These are phyloP conservation scores for Rhopilema esculentum DNA, from an alignment of 30 jellyfish, hydroid and myxozoan genomes.

Conservation along the genomic window DNA sequence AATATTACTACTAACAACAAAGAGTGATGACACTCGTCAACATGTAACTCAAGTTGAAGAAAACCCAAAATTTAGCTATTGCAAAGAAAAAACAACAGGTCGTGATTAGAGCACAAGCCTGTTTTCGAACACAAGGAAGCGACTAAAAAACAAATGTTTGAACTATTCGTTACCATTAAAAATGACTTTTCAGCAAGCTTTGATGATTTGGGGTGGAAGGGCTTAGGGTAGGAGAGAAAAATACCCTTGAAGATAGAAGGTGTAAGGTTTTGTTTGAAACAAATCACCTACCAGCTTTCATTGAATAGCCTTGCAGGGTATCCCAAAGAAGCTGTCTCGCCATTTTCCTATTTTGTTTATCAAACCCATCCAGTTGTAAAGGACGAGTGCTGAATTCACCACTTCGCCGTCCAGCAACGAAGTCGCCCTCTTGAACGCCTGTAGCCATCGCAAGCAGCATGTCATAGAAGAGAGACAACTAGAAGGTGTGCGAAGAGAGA, in stretches of 20 bases:
- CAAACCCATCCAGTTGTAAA: conserved; percentile 74
- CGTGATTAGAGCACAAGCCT: too few species aligned
- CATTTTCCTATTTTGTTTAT: conserved; percentile 57
- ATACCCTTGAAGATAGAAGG: neutral
- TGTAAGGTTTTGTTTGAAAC: neutral
- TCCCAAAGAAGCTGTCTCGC: conserved; percentile 90
- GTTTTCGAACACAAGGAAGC: too few species aligned
- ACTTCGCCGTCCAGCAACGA: conserved; percentile 90
- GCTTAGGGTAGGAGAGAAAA: too few species aligned
- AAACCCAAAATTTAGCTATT: too few species aligned
- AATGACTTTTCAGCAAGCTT: neutral
- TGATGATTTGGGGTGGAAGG: neutral
- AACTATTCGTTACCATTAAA: neutral
- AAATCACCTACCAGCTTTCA: conserved; percentile 85
- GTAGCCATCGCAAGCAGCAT: conserved; percentile 90
- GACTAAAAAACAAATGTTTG: too few species aligned
- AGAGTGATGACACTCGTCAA: too few species aligned
- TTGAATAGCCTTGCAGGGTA: conserved; percentile 64
- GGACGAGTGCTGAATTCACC: conserved; percentile 93
- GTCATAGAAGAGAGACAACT: conserved; percentile 94
- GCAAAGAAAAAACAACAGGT: too few species aligned
- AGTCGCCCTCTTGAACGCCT: conserved; percentile 77
- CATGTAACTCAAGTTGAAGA: too few species aligned
- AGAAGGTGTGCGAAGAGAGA: conserved; percentile 3
- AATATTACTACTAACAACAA: too few species aligned